Base-by-base conservation (phyloP, 2,888 invertebrate species). In the Cacoxenus indagator region DNA sequence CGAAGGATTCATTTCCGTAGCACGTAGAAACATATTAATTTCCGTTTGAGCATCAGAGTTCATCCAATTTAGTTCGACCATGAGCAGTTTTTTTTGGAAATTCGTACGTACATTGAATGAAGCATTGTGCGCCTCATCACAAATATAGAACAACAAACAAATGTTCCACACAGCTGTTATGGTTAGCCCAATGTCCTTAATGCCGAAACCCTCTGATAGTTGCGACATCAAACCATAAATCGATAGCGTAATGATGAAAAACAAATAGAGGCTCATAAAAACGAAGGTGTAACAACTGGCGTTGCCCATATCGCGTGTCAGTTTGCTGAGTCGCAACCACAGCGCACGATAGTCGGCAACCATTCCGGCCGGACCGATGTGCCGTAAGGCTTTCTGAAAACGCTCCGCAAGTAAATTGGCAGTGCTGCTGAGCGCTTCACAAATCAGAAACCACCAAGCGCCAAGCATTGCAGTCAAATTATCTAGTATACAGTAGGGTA, bases 1-100 rank as follows among this genome's bases (percentile, higher is more conserved):
- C 3, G 93, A 92, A 0, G 93, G 92, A 84, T 93, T 93, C 92
- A 93, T 93, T 87, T 93, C 93, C 0, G 93, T 93, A 29, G 93
- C 93, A 55, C 93, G 89, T 65, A 93, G 85, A 81, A 93, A 93
- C 93, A 93, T 93, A 84, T 92, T 93, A 29, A 93, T 92, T 85
- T 93, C 93, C 8, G 93, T 92, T 84, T 93, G 93, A 0, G 93
- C 93, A 78, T 93, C 93, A 0, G 92, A 91, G 78, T 93, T 93
- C 92, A 93, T 93, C 93, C 93, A 93, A 1, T 92, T 92, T 2
- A 93, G 82, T 79, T 93, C 93, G 1, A 93, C 93, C 89, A 93
- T 91, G 1, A 93, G 85, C 11, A 93, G 87, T 77, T 93, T 93
- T 88, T 93, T 93, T 85, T 93, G 93, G 76, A 93, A 93, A 84